phyloP scores from a whole-genome alignment of 2,797 vertebrate genomes.

The Pangasius djambal region DNA sequence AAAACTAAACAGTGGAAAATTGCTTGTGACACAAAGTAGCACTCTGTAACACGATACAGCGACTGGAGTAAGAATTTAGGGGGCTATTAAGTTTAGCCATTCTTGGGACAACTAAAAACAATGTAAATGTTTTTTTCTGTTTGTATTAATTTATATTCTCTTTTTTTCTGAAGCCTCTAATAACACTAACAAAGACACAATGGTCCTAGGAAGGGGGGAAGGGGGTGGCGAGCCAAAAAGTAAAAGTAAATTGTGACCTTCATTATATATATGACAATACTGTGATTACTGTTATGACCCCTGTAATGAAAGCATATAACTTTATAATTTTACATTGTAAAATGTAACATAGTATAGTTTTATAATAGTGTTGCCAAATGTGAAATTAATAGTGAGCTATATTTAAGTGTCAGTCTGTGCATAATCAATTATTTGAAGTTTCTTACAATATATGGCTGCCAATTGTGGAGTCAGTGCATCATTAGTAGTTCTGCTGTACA shows the following conservation, averaged over 20 bases:
- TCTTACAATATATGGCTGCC: conserved; percentile 14
- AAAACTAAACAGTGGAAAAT: conserved; percentile 7
- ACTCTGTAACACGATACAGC: neutral
- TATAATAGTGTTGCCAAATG: neutral
- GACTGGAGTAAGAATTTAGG: neutral
- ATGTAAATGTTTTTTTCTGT: neutral
- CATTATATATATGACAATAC: neutral
- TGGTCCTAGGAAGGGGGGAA: neutral
- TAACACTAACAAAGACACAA: conserved; percentile 1
- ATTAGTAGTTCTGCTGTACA: conserved; percentile 10
- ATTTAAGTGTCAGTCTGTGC: neutral
- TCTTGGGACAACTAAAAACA: neutral
- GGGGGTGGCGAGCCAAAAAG: neutral
- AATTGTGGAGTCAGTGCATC: conserved; percentile 41
- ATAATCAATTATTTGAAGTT: neutral
- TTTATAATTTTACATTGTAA: neutral
- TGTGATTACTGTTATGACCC: neutral
- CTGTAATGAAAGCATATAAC: neutral
- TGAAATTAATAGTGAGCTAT: neutral
- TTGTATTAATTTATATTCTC: neutral
- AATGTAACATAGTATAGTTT: neutral
- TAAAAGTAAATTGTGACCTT: neutral
- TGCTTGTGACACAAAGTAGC: conserved; percentile 4
- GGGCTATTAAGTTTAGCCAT: neutral
- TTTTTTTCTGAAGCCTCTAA: neutral